Percentiles rank a stretch among this genome's conserved stretches.
These are phyloP conservation scores for Porites lobata DNA, from an alignment of 92 coral and sea anemone genomes.

Conservation along the genomic window DNA sequence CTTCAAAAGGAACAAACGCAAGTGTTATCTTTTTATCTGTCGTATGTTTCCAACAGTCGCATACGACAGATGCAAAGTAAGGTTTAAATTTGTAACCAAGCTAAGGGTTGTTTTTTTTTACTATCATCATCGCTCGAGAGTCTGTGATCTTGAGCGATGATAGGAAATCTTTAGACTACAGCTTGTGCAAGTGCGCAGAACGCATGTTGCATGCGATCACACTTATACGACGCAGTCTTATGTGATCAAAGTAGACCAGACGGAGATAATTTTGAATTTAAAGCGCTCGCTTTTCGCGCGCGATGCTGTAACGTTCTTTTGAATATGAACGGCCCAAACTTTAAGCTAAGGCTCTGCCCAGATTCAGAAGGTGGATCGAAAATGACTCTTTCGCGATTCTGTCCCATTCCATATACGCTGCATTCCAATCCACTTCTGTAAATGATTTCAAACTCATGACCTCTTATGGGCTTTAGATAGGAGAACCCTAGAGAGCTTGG, in stretches of 20 bases:
- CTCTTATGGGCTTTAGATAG: conserved; percentile 74
- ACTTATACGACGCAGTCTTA: too few relatives aligned
- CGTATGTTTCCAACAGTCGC: too few relatives aligned
- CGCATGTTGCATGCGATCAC: too few relatives aligned
- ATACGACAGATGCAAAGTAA: too few relatives aligned
- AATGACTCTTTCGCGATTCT: conserved; percentile 85
- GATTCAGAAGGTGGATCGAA: conserved; percentile 75
- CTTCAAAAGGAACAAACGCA: too few relatives aligned
- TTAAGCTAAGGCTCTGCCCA: conserved; percentile 75
- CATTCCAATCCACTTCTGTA: conserved; percentile 90
- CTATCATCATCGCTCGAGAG: too few relatives aligned
- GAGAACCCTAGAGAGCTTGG: conserved; percentile 90
- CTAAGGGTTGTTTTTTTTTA: too few relatives aligned
- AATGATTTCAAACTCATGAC: conserved; percentile 79
- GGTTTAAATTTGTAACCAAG: too few relatives aligned
- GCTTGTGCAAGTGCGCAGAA: too few relatives aligned
- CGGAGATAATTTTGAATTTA: conserved; percentile 14
- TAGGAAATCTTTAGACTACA: too few relatives aligned
- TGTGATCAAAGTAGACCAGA: conserved; percentile 13
- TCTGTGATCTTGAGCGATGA: too few relatives aligned
- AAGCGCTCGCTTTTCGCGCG: neutral
- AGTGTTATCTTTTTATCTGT: too few relatives aligned
- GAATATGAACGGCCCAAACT: conserved; percentile 92
- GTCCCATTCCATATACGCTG: conserved; percentile 87
- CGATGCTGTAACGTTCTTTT: conserved; percentile 24